Percentiles rank a stretch among this genome's conserved stretches.
Conservation (phyloP, 2,888 invertebrate genomes). For the Morinoia aosen region DNA sequence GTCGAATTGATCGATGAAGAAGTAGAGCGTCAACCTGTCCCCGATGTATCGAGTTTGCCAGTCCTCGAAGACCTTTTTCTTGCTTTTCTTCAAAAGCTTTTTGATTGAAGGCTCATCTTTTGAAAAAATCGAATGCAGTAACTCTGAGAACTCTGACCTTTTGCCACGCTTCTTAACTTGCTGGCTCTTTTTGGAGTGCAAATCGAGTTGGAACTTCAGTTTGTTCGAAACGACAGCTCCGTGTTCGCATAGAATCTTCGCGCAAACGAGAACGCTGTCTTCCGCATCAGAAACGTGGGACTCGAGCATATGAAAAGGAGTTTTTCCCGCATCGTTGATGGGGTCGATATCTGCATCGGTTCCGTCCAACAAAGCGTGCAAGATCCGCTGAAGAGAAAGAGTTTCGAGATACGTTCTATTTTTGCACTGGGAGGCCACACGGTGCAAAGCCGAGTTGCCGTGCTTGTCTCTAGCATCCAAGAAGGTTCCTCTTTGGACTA, state of each 20-base stretch:
- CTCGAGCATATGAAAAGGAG: background rate
- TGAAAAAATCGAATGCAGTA: background rate
- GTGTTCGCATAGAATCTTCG: background rate
- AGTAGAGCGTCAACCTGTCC: background rate
- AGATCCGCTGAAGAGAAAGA: background rate
- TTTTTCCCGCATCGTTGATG: background rate
- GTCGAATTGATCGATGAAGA: background rate
- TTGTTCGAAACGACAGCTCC: background rate
- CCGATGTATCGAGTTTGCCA: background rate
- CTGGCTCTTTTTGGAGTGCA: background rate
- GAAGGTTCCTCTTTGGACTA: background rate
- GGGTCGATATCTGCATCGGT: background rate
- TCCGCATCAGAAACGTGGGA: background rate
- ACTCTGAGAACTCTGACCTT: background rate
- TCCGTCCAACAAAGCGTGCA: background rate
- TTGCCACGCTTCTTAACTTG: background rate
- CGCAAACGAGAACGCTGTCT: background rate
- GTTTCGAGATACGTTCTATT: conserved; percentile 3
- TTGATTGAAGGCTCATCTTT: conserved; percentile 21
- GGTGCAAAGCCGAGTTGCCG: background rate
- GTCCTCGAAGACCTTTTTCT: background rate
- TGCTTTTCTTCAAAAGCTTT: background rate
- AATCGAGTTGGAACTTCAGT: background rate
- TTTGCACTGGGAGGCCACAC: background rate
- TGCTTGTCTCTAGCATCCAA: background rate